Percentiles rank a stretch among this genome's conserved stretches.
These are phyloP conservation scores for Timema podura DNA, from an alignment of 2,888 invertebrate species.

Conservation along the genomic window DNA sequence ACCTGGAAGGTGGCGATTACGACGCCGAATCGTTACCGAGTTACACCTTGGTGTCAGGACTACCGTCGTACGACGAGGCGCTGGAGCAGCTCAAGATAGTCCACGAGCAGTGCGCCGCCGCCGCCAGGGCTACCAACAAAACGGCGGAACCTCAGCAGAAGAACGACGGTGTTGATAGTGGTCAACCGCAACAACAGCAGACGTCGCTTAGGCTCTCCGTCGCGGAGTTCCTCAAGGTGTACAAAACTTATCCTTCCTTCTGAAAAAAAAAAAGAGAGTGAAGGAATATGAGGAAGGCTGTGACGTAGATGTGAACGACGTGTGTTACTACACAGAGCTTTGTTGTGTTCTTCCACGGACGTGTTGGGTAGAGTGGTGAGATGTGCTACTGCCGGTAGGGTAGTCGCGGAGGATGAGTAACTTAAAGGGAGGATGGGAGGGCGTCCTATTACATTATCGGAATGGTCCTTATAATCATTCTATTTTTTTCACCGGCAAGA, in stretches of 20 bases:
- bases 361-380: no score
- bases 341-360: no score
- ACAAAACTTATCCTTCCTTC: constrained; percentile 33
- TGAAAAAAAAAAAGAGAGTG: neutral
- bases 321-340: no score
- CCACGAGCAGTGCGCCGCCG: constrained; percentile 29
- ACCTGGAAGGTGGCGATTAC: constrained; percentile 26
- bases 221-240: constrained; percentile 42
- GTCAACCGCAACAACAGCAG: constrained; percentile 25
- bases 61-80: constrained; percentile 61
- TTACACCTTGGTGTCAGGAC: constrained; percentile 60
- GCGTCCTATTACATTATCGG: no score
- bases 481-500: no score
- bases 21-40: constrained; percentile 56
- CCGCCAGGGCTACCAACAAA: constrained; percentile 34
- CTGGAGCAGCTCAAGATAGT: constrained; percentile 54
- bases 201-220: constrained; percentile 41
- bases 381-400: no score
- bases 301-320: no score
- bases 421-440: no score
- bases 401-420: no score
- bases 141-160: constrained; percentile 26
- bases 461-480: no score
- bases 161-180: neutral
- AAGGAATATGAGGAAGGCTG: no score